phyloP scores from a whole-genome alignment of 2,888 invertebrate genomes.

The Tetanocera ferruginea region DNA sequence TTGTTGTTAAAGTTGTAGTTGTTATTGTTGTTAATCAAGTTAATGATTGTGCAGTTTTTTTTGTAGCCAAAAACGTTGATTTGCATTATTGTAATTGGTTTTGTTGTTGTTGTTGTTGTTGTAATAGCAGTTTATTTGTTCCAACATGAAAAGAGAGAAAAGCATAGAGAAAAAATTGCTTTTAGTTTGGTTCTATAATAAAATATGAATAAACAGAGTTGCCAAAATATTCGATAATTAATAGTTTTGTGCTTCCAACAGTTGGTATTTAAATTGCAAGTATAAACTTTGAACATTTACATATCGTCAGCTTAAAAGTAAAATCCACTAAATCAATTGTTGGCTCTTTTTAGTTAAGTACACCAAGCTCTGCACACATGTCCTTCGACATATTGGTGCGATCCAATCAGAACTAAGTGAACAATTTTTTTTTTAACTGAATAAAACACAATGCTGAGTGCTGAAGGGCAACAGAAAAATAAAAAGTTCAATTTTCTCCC shows the following conservation, averaged over 20 bases:
- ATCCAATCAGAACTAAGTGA: too few species aligned
- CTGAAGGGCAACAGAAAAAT: too few species aligned
- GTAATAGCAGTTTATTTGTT: neutral
- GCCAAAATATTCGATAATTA: neutral
- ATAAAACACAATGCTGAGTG: too few species aligned
- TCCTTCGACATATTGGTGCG: too few species aligned
- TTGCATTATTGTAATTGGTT: neutral
- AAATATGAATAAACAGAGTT: neutral
- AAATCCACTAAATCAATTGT: too few species aligned
- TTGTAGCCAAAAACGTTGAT: neutral
- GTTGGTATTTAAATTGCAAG: too few species aligned
- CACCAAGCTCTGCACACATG: too few species aligned
- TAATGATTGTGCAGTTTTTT: neutral
- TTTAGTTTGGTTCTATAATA: conserved; percentile 8
- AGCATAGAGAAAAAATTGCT: conserved; percentile 38
- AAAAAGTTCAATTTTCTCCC: too few species aligned
- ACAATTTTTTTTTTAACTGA: too few species aligned
- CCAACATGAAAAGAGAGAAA: conserved; percentile 50
- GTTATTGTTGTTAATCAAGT: neutral
- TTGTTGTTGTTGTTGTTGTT: conserved; percentile 19
- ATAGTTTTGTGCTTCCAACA: neutral
- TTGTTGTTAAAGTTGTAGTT: neutral
- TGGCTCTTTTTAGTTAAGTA: too few species aligned
- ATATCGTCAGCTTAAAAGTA: too few species aligned
- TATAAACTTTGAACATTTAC: too few species aligned